phyloP scores from a whole-genome alignment of 2,113 vertebrate species.

The Rhombomys opimus region DNA sequence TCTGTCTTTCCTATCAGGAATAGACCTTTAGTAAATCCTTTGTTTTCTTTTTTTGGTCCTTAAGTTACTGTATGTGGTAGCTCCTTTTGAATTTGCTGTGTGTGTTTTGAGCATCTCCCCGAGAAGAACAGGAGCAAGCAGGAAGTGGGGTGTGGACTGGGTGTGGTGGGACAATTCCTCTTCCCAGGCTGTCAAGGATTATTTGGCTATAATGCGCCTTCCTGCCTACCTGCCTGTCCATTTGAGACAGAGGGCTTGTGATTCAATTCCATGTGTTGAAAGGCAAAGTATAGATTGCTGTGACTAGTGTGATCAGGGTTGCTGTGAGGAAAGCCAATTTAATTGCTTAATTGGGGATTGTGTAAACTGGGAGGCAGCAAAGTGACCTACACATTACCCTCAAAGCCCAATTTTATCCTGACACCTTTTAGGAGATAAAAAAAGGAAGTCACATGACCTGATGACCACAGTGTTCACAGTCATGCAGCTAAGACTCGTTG shows the following conservation, averaged over 20 bases:
- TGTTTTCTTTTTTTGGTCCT: background rate
- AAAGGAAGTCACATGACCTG: too few species aligned
- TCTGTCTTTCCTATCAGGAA: background rate
- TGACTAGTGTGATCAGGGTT: background rate
- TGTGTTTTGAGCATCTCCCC: background rate
- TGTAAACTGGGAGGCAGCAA: background rate
- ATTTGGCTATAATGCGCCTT: background rate
- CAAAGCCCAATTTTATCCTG: conserved; percentile 3
- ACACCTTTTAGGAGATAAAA: background rate
- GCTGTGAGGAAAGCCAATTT: background rate
- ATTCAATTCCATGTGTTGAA: background rate
- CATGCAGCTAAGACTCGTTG: background rate
- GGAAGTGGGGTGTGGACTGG: background rate
- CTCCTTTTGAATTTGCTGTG: background rate
- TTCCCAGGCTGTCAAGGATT: background rate
- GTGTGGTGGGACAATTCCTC: background rate
- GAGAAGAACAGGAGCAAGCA: background rate
- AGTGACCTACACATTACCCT: background rate
- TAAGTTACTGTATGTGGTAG: background rate
- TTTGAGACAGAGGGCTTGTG: background rate
- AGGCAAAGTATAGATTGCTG: background rate
- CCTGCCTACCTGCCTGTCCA: background rate
- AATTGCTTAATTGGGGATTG: conserved; percentile 2
- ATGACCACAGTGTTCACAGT: background rate
- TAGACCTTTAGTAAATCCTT: background rate